phyloP scores from a whole-genome alignment of 1,140 invertebrate genomes.

The Calosoma granatense region DNA sequence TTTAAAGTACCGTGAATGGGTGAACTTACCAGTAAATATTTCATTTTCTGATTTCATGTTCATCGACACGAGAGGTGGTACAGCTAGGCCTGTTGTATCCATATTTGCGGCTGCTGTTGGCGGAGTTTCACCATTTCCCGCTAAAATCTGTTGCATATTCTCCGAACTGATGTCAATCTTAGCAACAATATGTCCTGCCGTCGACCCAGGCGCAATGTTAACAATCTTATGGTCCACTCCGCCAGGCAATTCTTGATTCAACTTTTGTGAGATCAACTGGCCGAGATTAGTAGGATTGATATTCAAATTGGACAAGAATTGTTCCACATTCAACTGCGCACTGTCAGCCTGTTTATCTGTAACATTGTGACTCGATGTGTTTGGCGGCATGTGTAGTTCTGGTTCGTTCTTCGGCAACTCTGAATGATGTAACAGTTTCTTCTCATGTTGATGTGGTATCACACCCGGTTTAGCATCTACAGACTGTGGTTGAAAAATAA shows the following conservation, averaged over 20 bases:
- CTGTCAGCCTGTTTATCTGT: not conserved
- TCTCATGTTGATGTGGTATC: not conserved
- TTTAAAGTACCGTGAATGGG: not conserved
- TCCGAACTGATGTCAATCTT: constrained; percentile 6
- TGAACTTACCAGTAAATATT: not conserved
- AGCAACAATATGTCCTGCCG: not conserved
- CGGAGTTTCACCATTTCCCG: constrained; percentile 18
- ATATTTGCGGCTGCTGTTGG: constrained; percentile 10
- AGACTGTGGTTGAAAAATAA: not conserved
- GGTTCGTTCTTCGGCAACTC: not conserved
- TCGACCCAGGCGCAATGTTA: not conserved
- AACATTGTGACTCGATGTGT: not conserved
- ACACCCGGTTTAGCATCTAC: not conserved
- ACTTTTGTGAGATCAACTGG: constrained; percentile 12
- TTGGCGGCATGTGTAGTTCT: not conserved
- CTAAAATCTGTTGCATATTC: constrained; percentile 12
- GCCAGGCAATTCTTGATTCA: not conserved
- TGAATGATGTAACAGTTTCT: not conserved
- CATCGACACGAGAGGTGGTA: constrained; percentile 14
- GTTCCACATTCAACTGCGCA: not conserved
- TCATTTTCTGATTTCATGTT: constrained; percentile 7
- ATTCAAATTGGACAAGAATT: constrained; percentile 4
- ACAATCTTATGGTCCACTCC: not conserved
- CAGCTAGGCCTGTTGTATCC: not conserved
- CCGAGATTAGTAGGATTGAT: not conserved